phyloP scores from a whole-genome alignment of 1,140 invertebrate species.

The Eriosoma lanigerum region DNA sequence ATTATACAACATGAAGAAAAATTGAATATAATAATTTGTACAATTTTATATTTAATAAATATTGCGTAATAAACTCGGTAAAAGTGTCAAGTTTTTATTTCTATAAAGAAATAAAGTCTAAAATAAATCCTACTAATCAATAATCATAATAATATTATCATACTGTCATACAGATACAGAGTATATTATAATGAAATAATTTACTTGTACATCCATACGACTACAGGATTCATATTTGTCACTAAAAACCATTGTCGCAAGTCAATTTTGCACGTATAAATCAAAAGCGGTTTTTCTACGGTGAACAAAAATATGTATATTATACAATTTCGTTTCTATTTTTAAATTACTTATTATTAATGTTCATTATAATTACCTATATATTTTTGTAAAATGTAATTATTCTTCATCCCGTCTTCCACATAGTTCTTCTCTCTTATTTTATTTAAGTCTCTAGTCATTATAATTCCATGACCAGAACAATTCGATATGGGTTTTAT shows the following conservation, averaged over 20 bases:
- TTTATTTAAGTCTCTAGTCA: conserved; percentile 83
- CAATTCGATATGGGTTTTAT: conserved; percentile 93
- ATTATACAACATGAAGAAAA: no score
- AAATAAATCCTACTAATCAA: no score
- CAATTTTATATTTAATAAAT: no score
- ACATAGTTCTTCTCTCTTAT: conserved; percentile 74
- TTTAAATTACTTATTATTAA: not conserved
- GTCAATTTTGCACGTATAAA: conserved; percentile 91
- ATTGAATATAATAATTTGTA: no score
- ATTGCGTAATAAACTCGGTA: no score
- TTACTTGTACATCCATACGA: conserved; percentile 91
- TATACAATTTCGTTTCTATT: not conserved
- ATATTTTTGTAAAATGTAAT: conserved; percentile 93
- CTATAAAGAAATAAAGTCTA: no score
- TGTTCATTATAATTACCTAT: conserved; percentile 70
- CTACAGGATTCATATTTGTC: conserved; percentile 84
- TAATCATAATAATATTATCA: no score
- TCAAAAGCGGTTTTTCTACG: conserved; percentile 77
- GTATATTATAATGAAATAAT: no score
- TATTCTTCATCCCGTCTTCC: conserved; percentile 66
- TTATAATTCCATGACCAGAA: conserved; percentile 82
- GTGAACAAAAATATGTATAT: no score
- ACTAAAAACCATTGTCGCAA: conserved; percentile 92
- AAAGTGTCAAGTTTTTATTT: no score
- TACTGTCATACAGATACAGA: no score